phyloP scores from a whole-genome alignment of 2,797 vertebrate species.

The Hoplostethus mediterraneus region DNA sequence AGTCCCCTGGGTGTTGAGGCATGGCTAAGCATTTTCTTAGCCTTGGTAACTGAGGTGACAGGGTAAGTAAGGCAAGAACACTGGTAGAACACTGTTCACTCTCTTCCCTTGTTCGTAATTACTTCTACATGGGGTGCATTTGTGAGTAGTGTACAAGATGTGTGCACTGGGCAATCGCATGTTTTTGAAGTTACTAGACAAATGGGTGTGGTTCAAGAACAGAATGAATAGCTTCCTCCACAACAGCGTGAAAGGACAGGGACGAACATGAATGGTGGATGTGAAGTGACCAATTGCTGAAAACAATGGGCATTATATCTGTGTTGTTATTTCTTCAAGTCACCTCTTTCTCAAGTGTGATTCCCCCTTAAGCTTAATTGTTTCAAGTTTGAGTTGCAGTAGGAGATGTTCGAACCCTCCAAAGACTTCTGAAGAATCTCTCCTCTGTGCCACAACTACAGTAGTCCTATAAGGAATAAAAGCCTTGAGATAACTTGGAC shows the following conservation, averaged over 20 bases:
- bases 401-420: no score
- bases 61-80: background rate
- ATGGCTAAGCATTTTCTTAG: background rate
- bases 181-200: no score
- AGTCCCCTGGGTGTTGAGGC: background rate
- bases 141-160: background rate
- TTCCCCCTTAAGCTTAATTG: background rate
- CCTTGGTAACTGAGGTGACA: background rate
- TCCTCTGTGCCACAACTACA: slow-evolving; percentile 3
- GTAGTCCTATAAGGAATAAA: slow-evolving; percentile 40
- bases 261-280: no score
- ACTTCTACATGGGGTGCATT: background rate
- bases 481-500: slow-evolving; percentile 45
- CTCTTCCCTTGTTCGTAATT: background rate
- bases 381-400: no score
- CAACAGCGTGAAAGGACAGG: no score
- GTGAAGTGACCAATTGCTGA: no score
- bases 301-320: no score
- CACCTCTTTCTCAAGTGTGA: no score
- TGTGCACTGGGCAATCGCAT: background rate
- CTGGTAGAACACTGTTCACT: background rate
- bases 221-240: no score
- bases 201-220: no score
- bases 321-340: no score
- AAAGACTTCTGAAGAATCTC: background rate